These are phyloP conservation scores for Ctenodactylus gundi DNA, from an alignment of 2,113 vertebrate genomes.

Conservation along the genomic window DNA sequence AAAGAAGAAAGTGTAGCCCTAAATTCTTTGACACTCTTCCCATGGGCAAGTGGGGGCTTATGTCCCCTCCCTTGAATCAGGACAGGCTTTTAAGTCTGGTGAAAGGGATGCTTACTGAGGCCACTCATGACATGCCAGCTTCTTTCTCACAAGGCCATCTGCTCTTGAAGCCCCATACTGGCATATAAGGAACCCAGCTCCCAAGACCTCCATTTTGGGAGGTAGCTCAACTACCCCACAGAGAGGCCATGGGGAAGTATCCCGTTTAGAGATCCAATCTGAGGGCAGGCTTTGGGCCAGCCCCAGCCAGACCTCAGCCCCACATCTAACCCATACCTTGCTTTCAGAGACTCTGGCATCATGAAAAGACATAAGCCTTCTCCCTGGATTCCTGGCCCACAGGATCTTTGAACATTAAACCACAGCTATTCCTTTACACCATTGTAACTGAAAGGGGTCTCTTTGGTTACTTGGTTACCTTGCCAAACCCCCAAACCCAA, in stretches of 20 bases:
- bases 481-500: not conserved
- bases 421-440: accelerated
- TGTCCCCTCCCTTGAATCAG: not conserved
- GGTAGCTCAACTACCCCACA: not conserved
- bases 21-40: not conserved
- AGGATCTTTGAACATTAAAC: accelerated
- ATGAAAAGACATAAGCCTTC: not conserved
- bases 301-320: not conserved
- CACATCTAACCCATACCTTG: not conserved
- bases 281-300: not conserved
- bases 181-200: not conserved
- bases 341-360: not conserved
- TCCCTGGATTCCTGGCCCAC: not conserved
- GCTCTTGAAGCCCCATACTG: not conserved
- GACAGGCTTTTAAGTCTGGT: not conserved
- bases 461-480: not conserved
- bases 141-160: not conserved
- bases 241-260: not conserved
- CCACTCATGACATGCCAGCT: not conserved
- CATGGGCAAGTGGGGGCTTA: accelerated
- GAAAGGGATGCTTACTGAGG: not conserved
- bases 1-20: too few relatives aligned
- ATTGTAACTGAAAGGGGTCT: too few relatives aligned
- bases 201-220: not conserved
- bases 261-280: not conserved